Evolutionary conservation across 2,113 vertebrate species (phyloP).

Genomic region (Oreochromis aureus): DNA sequence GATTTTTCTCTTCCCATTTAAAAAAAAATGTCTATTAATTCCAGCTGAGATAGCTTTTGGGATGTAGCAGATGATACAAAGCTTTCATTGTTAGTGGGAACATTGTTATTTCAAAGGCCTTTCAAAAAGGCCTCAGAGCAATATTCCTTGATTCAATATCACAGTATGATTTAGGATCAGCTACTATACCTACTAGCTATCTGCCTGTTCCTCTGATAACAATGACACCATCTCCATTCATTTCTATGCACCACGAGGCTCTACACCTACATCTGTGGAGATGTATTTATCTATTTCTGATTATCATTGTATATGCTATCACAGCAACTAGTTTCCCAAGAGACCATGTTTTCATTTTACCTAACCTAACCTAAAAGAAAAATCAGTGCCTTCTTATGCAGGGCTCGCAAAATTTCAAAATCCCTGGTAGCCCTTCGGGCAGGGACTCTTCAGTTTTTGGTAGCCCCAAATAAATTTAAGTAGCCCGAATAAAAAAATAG

Average conservation of each 20-base stretch:
- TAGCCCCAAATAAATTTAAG: too few relatives aligned
- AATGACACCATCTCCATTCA: constrained; percentile 11
- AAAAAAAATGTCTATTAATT: constrained; percentile 70
- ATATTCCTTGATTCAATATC: constrained; percentile 49
- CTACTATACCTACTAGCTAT: constrained; percentile 9
- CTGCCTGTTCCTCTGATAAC: constrained; percentile 20
- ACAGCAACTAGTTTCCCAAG: not conserved
- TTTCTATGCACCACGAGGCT: not conserved
- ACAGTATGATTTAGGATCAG: constrained; percentile 36
- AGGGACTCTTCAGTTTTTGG: too few relatives aligned
- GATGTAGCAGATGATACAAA: constrained; percentile 68
- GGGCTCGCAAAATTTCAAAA: too few relatives aligned
- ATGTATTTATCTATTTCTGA: not conserved
- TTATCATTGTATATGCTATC: not conserved
- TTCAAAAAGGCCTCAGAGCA: constrained; percentile 59
- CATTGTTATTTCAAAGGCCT: constrained; percentile 73
- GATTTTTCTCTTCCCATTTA: constrained; percentile 30
- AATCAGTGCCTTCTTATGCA: not conserved
- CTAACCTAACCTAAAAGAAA: not conserved
- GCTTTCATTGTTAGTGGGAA: constrained; percentile 72
- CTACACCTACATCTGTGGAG: not conserved
- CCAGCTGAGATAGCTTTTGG: constrained; percentile 80
- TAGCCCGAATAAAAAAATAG: too few relatives aligned
- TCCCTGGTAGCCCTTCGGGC: too few relatives aligned
- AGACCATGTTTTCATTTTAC: not conserved